Evolutionary conservation across 2,113 vertebrate species (phyloP), one percentile per base, ranked within the genome.

Genomic region (Eulacestoma nigropectus): DNA sequence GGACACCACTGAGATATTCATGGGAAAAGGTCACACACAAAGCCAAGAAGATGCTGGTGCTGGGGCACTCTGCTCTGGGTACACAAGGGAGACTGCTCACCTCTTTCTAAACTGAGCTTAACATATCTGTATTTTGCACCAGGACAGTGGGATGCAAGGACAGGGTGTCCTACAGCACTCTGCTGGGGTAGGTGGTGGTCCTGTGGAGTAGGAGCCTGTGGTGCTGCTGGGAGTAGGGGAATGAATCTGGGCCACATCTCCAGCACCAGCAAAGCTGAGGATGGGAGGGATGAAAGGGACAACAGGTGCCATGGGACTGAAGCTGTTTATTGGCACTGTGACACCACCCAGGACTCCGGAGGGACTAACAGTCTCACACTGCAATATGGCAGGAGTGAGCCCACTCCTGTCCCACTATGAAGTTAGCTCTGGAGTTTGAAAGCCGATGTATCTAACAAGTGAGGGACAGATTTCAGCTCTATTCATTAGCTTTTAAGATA

Each of bases 1-100:
- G 87, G 86, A 80, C 81, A 81, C 65, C 82, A 92, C 95, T 74
- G 95, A 78, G 82, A 91, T 74, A 95, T 69, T 90, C 27, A 90
- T 65, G 90, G 88, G 93, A 87, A 96, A 90, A 85, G 70, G 87
- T 87, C 75, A 20, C 69, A 62, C 67, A 73, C 68, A 95, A 72
- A 90, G 84, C 41, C 81, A 59, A 27, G 47, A 59, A 55, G 80
- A 75, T 30, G 65, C 65, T 50, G 69, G 39, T 68, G 84, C 63
- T 22, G 26, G 47, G 30, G 82, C 33, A 9, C 68, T 64, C 67
- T 47, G 67, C 62, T 77, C 49, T 33, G 65, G n/a, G 37, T 41
- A 80, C 50, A 7, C 12, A 2, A 2, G 33, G 37, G 46, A 56
- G 10, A 20, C 13, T 5, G n/a, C 33, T 76, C 60, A 11, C 22